phyloP scores from a whole-genome alignment of 2,888 invertebrate genomes.

The Argyresthia albistria region DNA sequence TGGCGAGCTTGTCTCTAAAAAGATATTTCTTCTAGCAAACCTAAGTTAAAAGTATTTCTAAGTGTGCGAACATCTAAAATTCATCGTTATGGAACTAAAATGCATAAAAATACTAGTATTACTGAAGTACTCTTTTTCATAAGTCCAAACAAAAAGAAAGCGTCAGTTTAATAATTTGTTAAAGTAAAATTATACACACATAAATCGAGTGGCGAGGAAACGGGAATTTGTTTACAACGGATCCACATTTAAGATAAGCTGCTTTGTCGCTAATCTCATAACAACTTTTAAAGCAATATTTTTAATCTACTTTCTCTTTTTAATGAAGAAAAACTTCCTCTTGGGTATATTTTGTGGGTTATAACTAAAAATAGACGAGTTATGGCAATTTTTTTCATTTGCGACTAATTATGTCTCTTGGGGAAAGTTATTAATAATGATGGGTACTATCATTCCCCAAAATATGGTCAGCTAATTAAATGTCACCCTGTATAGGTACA shows the following conservation, averaged over 20 bases:
- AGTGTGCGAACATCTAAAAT: too few species aligned
- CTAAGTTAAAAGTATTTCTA: too few species aligned
- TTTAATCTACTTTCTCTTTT: constrained; percentile 43
- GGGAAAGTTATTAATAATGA: too few species aligned
- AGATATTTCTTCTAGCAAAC: too few species aligned
- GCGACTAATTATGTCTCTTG: too few species aligned
- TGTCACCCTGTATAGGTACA: too few species aligned
- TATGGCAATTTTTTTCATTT: too few species aligned
- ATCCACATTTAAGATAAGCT: constrained; percentile 68
- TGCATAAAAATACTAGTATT: neutral
- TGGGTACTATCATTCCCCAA: too few species aligned
- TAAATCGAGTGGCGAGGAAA: constrained; percentile 55
- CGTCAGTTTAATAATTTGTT: constrained; percentile 70
- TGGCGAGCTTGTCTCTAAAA: too few species aligned
- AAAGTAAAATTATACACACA: constrained; percentile 74
- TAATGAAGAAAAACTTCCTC: constrained; percentile 54
- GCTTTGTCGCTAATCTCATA: constrained; percentile 71
- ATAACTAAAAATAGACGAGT: too few species aligned
- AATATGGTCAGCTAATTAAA: too few species aligned
- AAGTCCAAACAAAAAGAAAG: constrained; percentile 35
- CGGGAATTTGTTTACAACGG: constrained; percentile 71
- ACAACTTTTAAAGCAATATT: constrained; percentile 66
- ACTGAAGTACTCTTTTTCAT: too few species aligned
- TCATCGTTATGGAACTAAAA: neutral
- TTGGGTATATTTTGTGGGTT: constrained; percentile 14